These are phyloP conservation scores for Lasioglossum lativentre DNA, from an alignment of 2,888 invertebrate species.

Conservation along the genomic window DNA sequence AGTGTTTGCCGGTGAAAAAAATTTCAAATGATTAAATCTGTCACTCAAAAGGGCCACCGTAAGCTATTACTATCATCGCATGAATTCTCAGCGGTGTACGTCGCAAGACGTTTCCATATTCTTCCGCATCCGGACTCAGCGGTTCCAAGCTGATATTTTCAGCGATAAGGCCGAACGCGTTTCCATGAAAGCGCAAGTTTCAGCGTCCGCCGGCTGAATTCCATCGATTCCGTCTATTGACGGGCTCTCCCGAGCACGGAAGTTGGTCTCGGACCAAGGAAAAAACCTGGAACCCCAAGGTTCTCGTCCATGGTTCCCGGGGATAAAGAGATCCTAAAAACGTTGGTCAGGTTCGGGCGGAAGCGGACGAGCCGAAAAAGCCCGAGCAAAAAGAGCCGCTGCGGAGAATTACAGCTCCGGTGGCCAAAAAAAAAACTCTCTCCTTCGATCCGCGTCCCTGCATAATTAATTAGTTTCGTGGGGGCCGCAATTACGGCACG, in stretches of 20 bases:
- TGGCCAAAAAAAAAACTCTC: slow-evolving; percentile 34
- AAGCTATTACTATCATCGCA: not conserved
- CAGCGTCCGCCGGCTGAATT: not conserved
- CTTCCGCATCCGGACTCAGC: not conserved
- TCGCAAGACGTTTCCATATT: not conserved
- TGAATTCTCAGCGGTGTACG: not conserved
- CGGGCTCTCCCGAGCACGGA: slow-evolving; percentile 21
- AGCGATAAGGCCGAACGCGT: not conserved
- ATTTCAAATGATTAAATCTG: not conserved
- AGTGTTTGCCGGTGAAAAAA: not conserved
- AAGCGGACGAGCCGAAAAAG: slow-evolving; percentile 30
- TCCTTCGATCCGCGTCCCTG: slow-evolving; percentile 58
- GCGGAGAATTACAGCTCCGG: slow-evolving; percentile 28
- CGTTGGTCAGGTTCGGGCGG: slow-evolving; percentile 42
- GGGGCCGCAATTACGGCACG: slow-evolving; percentile 72
- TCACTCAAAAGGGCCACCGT: not conserved
- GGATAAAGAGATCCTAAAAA: slow-evolving; percentile 33
- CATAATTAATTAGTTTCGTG: slow-evolving; percentile 76
- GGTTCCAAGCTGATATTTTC: slow-evolving; percentile 8
- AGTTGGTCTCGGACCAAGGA: slow-evolving; percentile 29
- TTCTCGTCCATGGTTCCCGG: not conserved
- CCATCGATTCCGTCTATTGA: slow-evolving; percentile 41
- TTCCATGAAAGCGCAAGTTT: slow-evolving; percentile 27
- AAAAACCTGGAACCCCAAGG: slow-evolving; percentile 18
- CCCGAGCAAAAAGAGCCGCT: not conserved